Conservation (phyloP, 2,113 vertebrate species). For the Theropithecus gelada region DNA sequence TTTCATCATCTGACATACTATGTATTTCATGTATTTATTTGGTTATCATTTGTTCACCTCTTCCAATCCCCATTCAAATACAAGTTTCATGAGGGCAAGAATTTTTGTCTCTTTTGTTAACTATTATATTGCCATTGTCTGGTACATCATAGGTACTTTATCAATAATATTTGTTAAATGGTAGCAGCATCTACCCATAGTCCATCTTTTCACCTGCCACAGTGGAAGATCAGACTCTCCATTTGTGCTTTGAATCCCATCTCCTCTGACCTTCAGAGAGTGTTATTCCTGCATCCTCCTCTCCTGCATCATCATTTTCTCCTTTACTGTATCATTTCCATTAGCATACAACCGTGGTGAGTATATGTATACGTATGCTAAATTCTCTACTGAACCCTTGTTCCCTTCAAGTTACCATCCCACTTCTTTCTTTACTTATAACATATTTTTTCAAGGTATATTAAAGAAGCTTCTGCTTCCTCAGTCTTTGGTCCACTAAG, state of each 20-base stretch:
- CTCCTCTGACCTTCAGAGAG: background rate
- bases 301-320: background rate
- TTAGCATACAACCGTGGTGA: background rate
- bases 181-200: background rate
- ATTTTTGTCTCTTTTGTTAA: background rate
- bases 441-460: background rate
- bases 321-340: background rate
- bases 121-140: background rate
- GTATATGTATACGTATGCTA: rapidly evolving
- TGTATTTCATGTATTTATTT: background rate
- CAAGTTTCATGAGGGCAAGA: background rate
- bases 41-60: background rate
- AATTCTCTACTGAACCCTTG: background rate
- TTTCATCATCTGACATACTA: background rate
- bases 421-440: background rate
- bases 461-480: background rate
- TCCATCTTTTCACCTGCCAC: background rate
- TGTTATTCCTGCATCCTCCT: background rate
- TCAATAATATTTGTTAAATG: background rate
- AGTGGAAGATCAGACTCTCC: background rate
- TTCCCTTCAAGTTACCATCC: background rate
- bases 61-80: background rate
- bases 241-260: background rate
- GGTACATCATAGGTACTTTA: background rate
- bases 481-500: background rate